Evolutionary conservation across 2,113 vertebrate species (phyloP), one percentile per base, ranked within the genome.

Genomic region (Albula goreensis): DNA sequence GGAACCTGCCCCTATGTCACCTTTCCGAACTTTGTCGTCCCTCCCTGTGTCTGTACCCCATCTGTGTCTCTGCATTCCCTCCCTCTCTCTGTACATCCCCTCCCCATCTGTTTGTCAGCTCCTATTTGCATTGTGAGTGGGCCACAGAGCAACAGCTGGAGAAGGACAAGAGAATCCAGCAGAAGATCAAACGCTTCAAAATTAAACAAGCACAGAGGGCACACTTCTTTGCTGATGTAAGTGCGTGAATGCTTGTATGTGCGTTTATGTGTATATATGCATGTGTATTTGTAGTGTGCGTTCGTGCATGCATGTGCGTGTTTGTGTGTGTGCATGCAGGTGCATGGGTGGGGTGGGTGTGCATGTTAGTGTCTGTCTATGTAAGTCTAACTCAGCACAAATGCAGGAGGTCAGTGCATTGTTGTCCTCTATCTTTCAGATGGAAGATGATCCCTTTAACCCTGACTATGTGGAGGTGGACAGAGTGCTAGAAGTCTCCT

Each of bases 391-490:
- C 31, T 41, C 31, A 41, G 31, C 0, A 41, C 31, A 41, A 41
- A 41, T 41, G 31, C 31, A 41, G 31, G 31, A 41, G 31, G 31
- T 41, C 31, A 41, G 31, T 41, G 31, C 31, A 41, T 41, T n/a
- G n/a, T 17, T 17, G 60, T 77, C 80, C 48, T 60, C 11, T 74
- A 4, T n/a, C 50, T 15, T 51, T 31, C 90, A 97, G 96, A 96
- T 97, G 94, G 96, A 97, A 85, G 96, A 97, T 89, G 96, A 96
- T 86, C 94, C 93, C 89, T 97, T 97, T 92, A 97, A 97, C 90
- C 95, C 96, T 82, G 96, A 97, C 91, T 97, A 97, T 57, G 94
- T 96, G 88, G 96, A 97, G 93, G 95, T 97, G 91, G 96, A 97
- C 83, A 94, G 96, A 86, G 95, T 97, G 11, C 93, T 97, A 88